A percentile compares a stretch with the other conserved stretches of the same genome.
These are phyloP conservation scores for Steromphala cineraria DNA, from an alignment of 2,888 invertebrate species.

Conservation along the genomic window DNA sequence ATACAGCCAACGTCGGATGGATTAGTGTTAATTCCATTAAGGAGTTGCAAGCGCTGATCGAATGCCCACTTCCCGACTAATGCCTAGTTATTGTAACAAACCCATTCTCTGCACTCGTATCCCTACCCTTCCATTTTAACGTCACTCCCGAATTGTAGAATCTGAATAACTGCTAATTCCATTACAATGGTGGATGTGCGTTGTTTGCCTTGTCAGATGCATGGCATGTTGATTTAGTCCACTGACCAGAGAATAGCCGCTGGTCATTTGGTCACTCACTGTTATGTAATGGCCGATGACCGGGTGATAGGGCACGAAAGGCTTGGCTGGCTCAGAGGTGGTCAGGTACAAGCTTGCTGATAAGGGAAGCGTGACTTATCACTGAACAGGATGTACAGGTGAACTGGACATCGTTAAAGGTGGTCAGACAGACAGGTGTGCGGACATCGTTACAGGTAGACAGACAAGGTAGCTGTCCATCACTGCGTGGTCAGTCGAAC, in stretches of 20 bases:
- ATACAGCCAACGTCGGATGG: background rate
- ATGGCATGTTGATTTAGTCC: background rate
- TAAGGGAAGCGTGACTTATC: too few species aligned
- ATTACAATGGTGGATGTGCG: background rate
- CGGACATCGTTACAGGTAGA: too few species aligned
- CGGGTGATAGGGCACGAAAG: background rate
- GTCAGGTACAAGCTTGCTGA: too few species aligned
- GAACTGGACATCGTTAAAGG: too few species aligned
- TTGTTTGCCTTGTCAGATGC: background rate
- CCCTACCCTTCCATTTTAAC: background rate
- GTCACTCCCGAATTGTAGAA: background rate
- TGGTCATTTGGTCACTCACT: background rate
- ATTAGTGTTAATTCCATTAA: conserved; percentile 9
- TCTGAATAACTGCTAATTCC: conserved; percentile 3
- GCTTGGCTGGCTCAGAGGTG: too few species aligned
- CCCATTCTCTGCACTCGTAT: background rate
- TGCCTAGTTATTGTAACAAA: background rate
- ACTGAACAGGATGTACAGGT: too few species aligned
- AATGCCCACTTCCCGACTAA: background rate
- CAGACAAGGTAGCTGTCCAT: too few species aligned
- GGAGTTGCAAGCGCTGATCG: background rate
- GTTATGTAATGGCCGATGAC: background rate
- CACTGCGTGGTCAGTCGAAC: too few species aligned
- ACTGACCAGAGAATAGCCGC: background rate
- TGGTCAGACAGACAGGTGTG: too few species aligned